Base-by-base conservation (phyloP, 2,797 vertebrate genomes). In the Cyclopterus lumpus region DNA sequence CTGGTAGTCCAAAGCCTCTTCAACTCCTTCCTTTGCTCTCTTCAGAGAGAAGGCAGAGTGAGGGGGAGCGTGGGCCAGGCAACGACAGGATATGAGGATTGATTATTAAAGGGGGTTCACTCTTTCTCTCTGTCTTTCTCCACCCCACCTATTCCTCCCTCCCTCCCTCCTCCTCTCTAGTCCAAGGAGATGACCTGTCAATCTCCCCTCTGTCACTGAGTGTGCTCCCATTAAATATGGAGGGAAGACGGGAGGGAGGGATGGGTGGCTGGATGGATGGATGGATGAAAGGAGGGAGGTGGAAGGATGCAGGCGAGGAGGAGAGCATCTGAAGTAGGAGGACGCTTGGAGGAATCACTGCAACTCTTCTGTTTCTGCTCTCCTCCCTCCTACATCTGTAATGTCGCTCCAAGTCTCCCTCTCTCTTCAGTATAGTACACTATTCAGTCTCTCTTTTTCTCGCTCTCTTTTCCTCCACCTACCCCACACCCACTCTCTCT, bases 281-380 rank as follows among this genome's bases (percentile, higher is more conserved):
- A 79, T 18, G 38, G 84, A 85, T 60, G 83, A 75, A 77, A 85
- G 65, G 69, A 84, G 75, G 86, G 75, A 87, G 84, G 83, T 89
- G 84, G 87, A 92, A 77, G 82, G 91, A 92, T 88, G 92, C 89
- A 66, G 71, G 75, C 82, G 68, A 86, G 82, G 77, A 86, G 80
- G 81, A 87, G 81, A 88, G 86, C 86, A 82, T 89, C 87, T 88
- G 87, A 88, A 89, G 91, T 90, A 90, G 89, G 88, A 85, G 90
- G 90, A 88, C 83, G 86, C 79, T 79, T 86, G 68, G 76, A 89
- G 79, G 82, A 86, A 91, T 90, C 87, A 82, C 73, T 81, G 86
- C 80, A 90, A 91, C 86, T 93, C 86, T 81, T 88, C 82, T 87
- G 62, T 72, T 82, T 86, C 86, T 73, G 81, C 68, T 84, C 76